Percentiles rank a stretch among this genome's conserved stretches.
phyloP scores from a whole-genome alignment of 2,113 vertebrate genomes.

The Nannobrachium achirus region DNA sequence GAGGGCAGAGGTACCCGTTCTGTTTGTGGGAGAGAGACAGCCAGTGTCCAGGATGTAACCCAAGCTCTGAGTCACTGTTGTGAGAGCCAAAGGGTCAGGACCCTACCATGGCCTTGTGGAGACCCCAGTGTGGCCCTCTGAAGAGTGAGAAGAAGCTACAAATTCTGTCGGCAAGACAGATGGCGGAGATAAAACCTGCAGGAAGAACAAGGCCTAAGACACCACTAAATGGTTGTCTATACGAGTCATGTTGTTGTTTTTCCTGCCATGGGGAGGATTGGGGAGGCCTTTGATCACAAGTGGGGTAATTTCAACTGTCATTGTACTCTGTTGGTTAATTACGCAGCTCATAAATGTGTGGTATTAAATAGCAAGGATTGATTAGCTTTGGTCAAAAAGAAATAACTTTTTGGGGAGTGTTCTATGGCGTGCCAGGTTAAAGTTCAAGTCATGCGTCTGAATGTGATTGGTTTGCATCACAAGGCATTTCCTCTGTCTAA shows the following conservation, averaged over 20 bases:
- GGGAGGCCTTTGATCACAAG: slow-evolving; percentile 49
- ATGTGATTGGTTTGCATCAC: not conserved
- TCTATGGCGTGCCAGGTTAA: no score
- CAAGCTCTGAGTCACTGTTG: slow-evolving; percentile 52
- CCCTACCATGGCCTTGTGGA: slow-evolving; percentile 21
- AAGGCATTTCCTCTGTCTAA: not conserved
- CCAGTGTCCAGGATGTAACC: slow-evolving; percentile 40
- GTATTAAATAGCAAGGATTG: not conserved
- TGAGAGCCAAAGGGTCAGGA: slow-evolving; percentile 65
- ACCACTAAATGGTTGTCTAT: slow-evolving; percentile 50
- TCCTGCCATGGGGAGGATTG: not conserved
- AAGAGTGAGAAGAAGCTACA: slow-evolving; percentile 35
- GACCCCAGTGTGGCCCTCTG: slow-evolving; percentile 25
- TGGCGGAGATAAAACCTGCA: slow-evolving; percentile 12
- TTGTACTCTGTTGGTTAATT: not conserved
- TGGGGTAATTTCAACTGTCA: slow-evolving; percentile 16
- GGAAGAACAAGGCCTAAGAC: slow-evolving; percentile 30
- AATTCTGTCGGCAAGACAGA: slow-evolving; percentile 35
- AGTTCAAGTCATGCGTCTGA: not conserved
- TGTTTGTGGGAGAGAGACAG: slow-evolving; percentile 19
- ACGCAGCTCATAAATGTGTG: not conserved
- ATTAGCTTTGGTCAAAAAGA: not conserved
- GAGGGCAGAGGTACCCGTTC: slow-evolving; percentile 7
- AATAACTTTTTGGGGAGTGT: not conserved
- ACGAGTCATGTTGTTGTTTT: slow-evolving; percentile 44